Base-by-base conservation (phyloP, 2,888 invertebrate species). In the Nemotelus pantherinus region DNA sequence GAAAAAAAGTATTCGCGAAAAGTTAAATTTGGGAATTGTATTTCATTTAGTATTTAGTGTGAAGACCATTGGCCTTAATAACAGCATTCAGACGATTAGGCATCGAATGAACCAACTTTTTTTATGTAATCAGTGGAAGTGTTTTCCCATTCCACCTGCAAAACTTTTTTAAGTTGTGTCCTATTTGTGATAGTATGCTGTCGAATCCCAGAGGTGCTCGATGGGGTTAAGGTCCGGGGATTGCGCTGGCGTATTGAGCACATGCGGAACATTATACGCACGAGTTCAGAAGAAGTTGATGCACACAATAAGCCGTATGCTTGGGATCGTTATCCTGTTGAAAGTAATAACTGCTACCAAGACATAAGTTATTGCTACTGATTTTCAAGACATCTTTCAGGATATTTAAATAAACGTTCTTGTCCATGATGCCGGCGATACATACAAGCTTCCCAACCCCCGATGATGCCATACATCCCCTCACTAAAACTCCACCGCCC, bases 271-370 rank as follows among this genome's bases (percentile, higher is more conserved):
- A 63, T 63, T 63, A 63, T 63, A 63, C 39, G 25, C 63, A 43
- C 25, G 25, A 25, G 0, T 25, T 25, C 25, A 25, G 25, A 25
- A 63, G 39, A 4, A 39, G 43, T 39, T 63, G 63, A 63, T 43
- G 63, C 63, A 63, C 63, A 63, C 5, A 63, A 63, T 63, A 63
- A 63, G 63, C 63, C 63, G 41, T 63, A 3, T 63, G 39, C 43
- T 41, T 63, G 25, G 63, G 39, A 63, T 63, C 63, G 41, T 41
- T 63, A 41, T 63, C 63, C 63, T 63, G 63, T 63, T 63, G 63
- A 63, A 2, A 41, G 5, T 63, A 63, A 63, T 41, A 63, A 41
- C 63, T 63, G 63, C 63, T 63, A 63, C 63, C 63, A 63, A 63
- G 63, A 63, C 5, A 39, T 43, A 41, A 63, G 3, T 63, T 63